A percentile compares a stretch with the other conserved stretches of the same genome.
Evolutionary conservation across 2,113 vertebrate genomes (phyloP).

Genomic region (Daboia siamensis): DNA sequence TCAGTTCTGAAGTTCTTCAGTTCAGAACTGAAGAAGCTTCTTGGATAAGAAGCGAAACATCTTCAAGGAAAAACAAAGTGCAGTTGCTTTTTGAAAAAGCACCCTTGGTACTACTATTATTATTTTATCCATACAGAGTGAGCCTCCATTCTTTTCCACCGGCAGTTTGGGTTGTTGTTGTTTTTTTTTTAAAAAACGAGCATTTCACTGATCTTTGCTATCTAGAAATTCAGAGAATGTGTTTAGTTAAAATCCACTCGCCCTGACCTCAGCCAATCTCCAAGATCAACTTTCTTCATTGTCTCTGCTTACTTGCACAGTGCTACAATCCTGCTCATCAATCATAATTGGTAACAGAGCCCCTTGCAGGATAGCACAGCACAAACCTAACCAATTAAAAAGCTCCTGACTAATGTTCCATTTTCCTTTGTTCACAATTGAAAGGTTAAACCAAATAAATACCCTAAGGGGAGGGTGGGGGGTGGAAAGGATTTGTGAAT

Average conservation of each 20-base stretch:
- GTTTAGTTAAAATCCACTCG: background rate
- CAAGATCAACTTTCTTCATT: conserved; percentile 15
- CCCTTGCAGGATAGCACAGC: conserved; percentile 30
- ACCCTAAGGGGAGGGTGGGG: background rate
- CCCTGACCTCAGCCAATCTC: background rate
- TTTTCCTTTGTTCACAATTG: background rate
- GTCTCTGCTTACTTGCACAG: background rate
- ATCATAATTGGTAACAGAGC: conserved; percentile 21
- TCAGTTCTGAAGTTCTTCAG: background rate
- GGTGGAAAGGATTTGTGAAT: background rate
- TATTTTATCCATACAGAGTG: background rate
- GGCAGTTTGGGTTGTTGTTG: background rate
- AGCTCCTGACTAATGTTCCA: background rate
- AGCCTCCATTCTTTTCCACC: fast-evolving
- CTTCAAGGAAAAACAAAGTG: background rate
- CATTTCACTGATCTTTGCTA: background rate
- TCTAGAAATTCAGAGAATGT: background rate
- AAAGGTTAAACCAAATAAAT: background rate
- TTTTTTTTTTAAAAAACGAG: background rate
- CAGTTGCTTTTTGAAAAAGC: background rate
- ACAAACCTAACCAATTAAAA: conserved; percentile 20
- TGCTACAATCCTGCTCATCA: conserved; percentile 22
- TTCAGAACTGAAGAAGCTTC: background rate
- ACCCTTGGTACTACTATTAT: background rate
- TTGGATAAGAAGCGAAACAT: background rate